Base-by-base conservation (phyloP, 2,888 invertebrate species). In the Dinocampus coccinellae region DNA sequence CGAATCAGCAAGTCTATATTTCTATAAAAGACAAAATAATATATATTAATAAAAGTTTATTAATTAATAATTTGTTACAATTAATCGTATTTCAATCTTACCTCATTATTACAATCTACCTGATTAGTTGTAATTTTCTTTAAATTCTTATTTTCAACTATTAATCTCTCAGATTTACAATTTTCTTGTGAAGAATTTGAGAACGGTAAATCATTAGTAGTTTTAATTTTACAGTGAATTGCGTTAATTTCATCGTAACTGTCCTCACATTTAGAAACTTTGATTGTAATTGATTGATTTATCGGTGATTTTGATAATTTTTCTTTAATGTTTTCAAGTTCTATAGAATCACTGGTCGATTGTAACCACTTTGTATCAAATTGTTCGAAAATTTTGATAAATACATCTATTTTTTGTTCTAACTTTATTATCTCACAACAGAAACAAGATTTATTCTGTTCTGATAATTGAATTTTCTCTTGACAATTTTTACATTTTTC, bases 401-500 rank as follows among this genome's bases (percentile, higher is more conserved):
- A 80, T 0, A 80, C 80, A 13, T 74, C 55, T 61, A 80, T 80
- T 7, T 79, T 76, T 2, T 78, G 70, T 71, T 80, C 80, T 47
- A 82, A 64, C 42, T 80, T 77, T 3, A 75, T 70, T 26, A 80
- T 74, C 61, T 79, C 78, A 10, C 77, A 75, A 11, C 77, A 74
- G 20, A 80, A 57, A 10, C 67, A 62, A 20, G 26, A 73, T 52
- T 80, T 79, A 1, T 76, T 76, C 9, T 63, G 24, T 2, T 62
- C 69, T 13, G 80, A 61, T 22, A 76, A 67, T 13, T 64, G 65
- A 13, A 80, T 76, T 62, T 73, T 75, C 76, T 91, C 90, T 69
- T 89, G 87, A 69, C 88, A 88, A 36, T 84, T 89, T 75, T 89
- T 89, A 83, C 89, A 91, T 85, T 88, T 91, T 82, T 7, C n/a